Base-by-base conservation (phyloP, 1,140 invertebrate species). In the Conus betulinus region DNA sequence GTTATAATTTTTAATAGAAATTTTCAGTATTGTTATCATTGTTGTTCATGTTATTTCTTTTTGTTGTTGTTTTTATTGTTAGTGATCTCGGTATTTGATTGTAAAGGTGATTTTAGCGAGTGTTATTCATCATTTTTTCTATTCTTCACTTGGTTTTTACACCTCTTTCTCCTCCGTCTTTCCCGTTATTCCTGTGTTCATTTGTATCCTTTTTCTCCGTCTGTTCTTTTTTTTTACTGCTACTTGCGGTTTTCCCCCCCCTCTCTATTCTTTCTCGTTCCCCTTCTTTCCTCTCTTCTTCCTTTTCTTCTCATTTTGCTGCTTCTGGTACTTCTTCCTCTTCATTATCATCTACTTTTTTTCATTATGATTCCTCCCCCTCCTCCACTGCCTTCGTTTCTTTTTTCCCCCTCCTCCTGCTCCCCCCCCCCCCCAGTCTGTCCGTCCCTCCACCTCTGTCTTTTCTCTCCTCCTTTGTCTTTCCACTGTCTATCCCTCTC, bases 381-480 rank as follows among this genome's bases (percentile, higher is more conserved):
- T 84, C 52, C 15, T 27, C 51, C n/a, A 55, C 39, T 55, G 25
- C n/a, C 11, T 82, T 52, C 79, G 6, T 55, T 52, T 84, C 13
- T 55, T 52, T 55, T 2, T 4, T 8, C 57, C 10, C 82, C n/a
- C 51, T 55, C 23, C 23, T 1, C 57, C 57, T 0, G 0, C 57
- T 5, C 8, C 57, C 8, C 8, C 8, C 55, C 52, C n/a, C 53
- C 11, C 82, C 25, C n/a, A 3, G 15, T 60, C 8, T 8, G 1
- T 60, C 57, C 57, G 15, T 8, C 8, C 57, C 8, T 60, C 8
- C 57, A 60, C 8, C 57, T 11, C 57, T 57, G 55, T 82, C n/a
- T 82, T 84, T 52, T 84, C 53, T 84, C 81, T 27, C 81, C 53
- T 20, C 81, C 20, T 83, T 27, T 83, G n/a, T 83, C 39, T 51